Conservation (phyloP, 23 tunicate genomes). For the Ascidia mentula region DNA sequence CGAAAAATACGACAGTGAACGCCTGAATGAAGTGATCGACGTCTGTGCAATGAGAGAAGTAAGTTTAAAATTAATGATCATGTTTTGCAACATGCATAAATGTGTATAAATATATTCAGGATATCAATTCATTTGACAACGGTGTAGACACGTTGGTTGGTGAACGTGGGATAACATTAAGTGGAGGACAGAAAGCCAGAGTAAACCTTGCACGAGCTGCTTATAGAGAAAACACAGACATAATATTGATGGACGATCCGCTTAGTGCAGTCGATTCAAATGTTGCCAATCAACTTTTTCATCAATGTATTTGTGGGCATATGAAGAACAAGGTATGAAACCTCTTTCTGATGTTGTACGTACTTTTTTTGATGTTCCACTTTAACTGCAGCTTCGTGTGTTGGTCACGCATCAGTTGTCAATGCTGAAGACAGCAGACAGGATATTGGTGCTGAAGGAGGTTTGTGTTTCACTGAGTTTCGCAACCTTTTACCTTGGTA, state of each 20-base stretch:
- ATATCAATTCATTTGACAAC: no score
- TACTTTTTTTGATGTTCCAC: no score
- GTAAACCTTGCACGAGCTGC: slow-evolving; percentile 85
- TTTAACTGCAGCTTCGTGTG: slow-evolving; percentile 58
- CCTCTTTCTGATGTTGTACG: no score
- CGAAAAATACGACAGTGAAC: no score
- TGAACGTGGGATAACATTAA: background rate
- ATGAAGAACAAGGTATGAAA: slow-evolving; percentile 38
- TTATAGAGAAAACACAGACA: slow-evolving; percentile 45
- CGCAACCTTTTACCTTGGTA: no score
- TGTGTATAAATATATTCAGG: background rate
- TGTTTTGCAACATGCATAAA: no score
- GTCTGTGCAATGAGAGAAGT: no score
- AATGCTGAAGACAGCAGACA: slow-evolving; percentile 66
- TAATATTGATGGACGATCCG: slow-evolving; percentile 89
- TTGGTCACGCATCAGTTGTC: slow-evolving; percentile 89
- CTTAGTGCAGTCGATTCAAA: slow-evolving; percentile 84
- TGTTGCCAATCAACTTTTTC: slow-evolving; percentile 72
- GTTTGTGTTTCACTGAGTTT: slow-evolving; percentile 17
- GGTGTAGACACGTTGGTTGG: background rate
- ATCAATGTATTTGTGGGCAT: slow-evolving; percentile 66
- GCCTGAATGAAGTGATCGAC: no score
- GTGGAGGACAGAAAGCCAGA: slow-evolving; percentile 69
- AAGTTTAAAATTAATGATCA: no score
- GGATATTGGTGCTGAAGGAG: slow-evolving; percentile 64